A percentile compares a stretch with the other conserved stretches of the same genome.
Evolutionary conservation across 2,797 vertebrate species (phyloP).

Genomic region (Menidia menidia): DNA sequence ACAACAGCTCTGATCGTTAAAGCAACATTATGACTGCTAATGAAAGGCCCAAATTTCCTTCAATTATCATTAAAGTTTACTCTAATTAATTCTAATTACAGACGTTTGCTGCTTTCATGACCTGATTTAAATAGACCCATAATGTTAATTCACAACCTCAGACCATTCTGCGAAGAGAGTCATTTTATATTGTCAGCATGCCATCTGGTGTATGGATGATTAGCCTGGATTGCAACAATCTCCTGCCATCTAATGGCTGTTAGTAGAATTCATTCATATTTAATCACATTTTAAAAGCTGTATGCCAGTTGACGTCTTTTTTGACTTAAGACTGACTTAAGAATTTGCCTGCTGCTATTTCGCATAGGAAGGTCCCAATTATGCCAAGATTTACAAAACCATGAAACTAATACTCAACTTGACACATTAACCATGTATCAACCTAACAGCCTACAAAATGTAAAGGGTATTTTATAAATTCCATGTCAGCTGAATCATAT

Average conservation of each 20-base stretch:
- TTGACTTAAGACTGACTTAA: not conserved
- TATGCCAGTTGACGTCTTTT: slow-evolving; percentile 12
- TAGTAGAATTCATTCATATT: not conserved
- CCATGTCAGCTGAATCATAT: too few relatives aligned
- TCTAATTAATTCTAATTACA: slow-evolving; percentile 56
- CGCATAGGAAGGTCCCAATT: too few relatives aligned
- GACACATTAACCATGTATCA: too few relatives aligned
- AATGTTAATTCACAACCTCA: slow-evolving; percentile 46
- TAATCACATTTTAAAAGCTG: slow-evolving; percentile 21
- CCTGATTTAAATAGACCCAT: slow-evolving; percentile 34
- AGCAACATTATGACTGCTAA: slow-evolving; percentile 27
- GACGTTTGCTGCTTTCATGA: slow-evolving; percentile 45
- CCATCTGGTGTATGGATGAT: slow-evolving; percentile 56
- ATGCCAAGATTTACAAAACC: too few relatives aligned
- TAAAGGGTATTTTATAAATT: too few relatives aligned
- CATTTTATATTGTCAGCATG: slow-evolving; percentile 49
- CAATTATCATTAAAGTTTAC: slow-evolving; percentile 45
- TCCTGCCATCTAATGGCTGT: slow-evolving; percentile 24
- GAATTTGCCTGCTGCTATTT: not conserved
- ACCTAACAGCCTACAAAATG: too few relatives aligned
- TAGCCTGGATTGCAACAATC: slow-evolving; percentile 26
- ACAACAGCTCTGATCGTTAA: slow-evolving; percentile 22
- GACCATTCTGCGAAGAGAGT: slow-evolving; percentile 42
- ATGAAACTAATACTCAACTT: too few relatives aligned
- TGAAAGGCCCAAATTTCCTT: slow-evolving; percentile 27